These are phyloP conservation scores for Mylabris sibirica DNA, from an alignment of 2,888 invertebrate species.

Conservation along the genomic window DNA sequence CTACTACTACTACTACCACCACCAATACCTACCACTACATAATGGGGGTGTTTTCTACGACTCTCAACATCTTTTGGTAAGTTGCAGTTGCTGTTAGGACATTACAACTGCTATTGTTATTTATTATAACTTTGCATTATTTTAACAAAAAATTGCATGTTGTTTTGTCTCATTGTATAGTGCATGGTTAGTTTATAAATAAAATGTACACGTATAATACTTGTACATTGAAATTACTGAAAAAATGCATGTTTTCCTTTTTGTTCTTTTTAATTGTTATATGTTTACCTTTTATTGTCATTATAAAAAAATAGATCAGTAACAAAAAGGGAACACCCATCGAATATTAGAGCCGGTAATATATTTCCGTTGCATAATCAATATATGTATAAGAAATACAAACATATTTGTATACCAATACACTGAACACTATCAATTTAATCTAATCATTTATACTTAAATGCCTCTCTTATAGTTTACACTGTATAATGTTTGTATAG, in stretches of 20 bases:
- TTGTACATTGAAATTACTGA: not conserved
- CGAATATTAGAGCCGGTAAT: not conserved
- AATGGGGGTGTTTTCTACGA: conserved; percentile 44
- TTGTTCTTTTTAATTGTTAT: not conserved
- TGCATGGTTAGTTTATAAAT: not conserved
- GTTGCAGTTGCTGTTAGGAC: conserved; percentile 47
- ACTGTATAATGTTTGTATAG: not conserved
- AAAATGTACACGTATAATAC: not conserved
- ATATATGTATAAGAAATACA: not conserved
- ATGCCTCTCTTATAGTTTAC: not conserved
- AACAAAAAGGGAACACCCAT: not conserved
- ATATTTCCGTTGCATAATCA: conserved; percentile 1
- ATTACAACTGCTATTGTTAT: conserved; percentile 16
- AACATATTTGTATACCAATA: not conserved
- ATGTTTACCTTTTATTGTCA: not conserved
- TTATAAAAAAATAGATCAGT: not conserved
- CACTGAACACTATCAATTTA: not conserved
- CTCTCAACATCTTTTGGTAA: conserved; percentile 57
- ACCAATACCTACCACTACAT: not conserved
- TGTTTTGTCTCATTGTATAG: not conserved
- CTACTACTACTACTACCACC: conserved; percentile 18
- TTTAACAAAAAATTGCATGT: not conserved
- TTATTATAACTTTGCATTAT: not conserved
- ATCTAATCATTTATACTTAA: not conserved
- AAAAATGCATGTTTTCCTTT: conserved; percentile 3